Base-by-base conservation (phyloP, 1,140 invertebrate genomes). In the Stegodyphus mimosarum region DNA sequence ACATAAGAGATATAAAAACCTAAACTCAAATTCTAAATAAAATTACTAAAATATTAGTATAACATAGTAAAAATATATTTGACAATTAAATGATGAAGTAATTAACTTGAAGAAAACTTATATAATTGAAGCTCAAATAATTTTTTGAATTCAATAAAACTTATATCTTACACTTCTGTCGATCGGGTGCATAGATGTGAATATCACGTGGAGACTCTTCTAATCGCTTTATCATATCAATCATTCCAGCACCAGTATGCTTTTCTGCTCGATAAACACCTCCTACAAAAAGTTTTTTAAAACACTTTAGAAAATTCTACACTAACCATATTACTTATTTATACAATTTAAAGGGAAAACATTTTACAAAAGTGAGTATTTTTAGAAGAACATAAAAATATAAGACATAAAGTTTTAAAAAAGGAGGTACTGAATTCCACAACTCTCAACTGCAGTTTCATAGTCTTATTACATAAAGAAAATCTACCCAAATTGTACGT, bases 191-290 rank as follows among this genome's bases (percentile, higher is more conserved):
- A 89, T 94, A 99, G 5, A 98, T 94, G 87, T 97, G 96, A 74
- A 99, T 95, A 89, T 98, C 97, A 86, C 97, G 91, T 3, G 97
- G 96, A 5, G 95, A 96, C 90, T 97, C 95, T 89, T 96, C 97
- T 13, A 98, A 91, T 9, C 96, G 93, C 90, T 97, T 96, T 0
- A 98, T 96, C 92, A 99, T 95, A 89, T 98, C 96, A 7, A 97
- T 93, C 93, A 98, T 96, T 88, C 97, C 95, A 5, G 95, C 95
- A 7, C 98, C 98, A 0, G 98, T 99, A 88, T 98, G 96, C 90
- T 99, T 99, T 88, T 99, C 97, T 0, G 98, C 98, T 77, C 98
- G 91, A 89, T 98, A 99, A 0, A 99, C 96, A 2, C 98, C 98
- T 49, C 90, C 87, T 90, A 88, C 88, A 84, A 86, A 69, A 33